Evolutionary conservation across 92 coral and sea anemone species (phyloP).

Genomic region (Chrysogorgia sp.): DNA sequence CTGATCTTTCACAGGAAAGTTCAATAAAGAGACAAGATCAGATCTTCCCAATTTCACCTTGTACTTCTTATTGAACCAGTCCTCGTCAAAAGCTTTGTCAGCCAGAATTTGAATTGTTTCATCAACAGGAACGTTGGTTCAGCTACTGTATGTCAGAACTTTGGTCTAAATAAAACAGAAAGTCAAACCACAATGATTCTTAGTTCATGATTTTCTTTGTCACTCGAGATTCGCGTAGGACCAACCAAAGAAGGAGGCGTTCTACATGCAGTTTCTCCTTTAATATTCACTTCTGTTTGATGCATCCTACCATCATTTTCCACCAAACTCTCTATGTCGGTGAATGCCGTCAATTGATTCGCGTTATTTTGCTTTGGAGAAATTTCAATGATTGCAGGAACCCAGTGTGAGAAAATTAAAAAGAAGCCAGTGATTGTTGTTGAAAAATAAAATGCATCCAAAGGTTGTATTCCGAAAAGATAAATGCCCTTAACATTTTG

Average conservation of each 20-base stretch:
- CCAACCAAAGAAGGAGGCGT: background rate
- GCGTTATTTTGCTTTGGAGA: background rate
- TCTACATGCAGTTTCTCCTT: background rate
- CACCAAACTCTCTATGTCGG: background rate
- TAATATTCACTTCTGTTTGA: background rate
- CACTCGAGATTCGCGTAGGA: background rate
- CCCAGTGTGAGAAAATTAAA: constrained; percentile 9
- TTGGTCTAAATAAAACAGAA: background rate
- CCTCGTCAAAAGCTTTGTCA: too few species aligned
- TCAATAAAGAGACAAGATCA: background rate
- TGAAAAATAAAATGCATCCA: constrained; percentile 13
- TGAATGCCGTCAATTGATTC: background rate
- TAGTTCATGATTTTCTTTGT: background rate
- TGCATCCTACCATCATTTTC: too few species aligned
- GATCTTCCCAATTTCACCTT: background rate
- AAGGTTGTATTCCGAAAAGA: background rate
- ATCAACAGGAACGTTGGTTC: too few species aligned
- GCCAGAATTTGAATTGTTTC: too few species aligned
- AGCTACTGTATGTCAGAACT: too few species aligned
- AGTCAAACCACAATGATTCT: background rate
- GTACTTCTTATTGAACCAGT: too few species aligned
- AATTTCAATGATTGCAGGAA: background rate
- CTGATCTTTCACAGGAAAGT: background rate
- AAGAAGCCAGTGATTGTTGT: constrained; percentile 1
- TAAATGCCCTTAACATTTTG: background rate